These are phyloP conservation scores for Melospiza melodia DNA, from an alignment of 2,113 vertebrate genomes.

Conservation along the genomic window DNA sequence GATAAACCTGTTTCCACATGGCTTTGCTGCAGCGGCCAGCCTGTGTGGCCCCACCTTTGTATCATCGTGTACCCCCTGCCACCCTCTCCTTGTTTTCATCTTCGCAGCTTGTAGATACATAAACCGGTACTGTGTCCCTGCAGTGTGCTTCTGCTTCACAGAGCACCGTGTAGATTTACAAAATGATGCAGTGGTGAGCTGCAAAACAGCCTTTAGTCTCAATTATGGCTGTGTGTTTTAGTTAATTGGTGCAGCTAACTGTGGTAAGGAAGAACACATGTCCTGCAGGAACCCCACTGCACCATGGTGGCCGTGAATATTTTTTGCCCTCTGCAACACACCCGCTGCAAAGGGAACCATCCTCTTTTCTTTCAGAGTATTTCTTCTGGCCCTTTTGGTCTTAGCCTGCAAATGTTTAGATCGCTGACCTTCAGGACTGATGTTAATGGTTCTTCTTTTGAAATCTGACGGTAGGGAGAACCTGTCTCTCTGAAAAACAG, in stretches of 20 bases:
- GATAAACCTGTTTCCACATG: background rate
- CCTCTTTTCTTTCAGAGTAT: background rate
- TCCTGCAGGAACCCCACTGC: background rate
- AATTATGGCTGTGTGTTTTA: background rate
- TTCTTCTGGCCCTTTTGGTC: background rate
- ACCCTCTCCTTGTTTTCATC: background rate
- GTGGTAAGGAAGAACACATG: rapidly evolving
- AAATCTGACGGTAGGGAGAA: background rate
- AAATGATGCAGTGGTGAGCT: background rate
- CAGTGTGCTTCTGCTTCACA: background rate
- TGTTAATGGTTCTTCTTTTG: background rate
- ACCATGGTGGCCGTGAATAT: background rate
- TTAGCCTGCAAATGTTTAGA: background rate
- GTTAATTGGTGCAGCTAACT: background rate
- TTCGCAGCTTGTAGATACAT: background rate
- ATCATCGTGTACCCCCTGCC: background rate
- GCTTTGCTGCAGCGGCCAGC: background rate
- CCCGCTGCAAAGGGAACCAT: background rate
- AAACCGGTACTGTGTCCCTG: rapidly evolving
- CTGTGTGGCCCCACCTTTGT: rapidly evolving
- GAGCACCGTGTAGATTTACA: background rate
- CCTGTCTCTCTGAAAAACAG: rapidly evolving
- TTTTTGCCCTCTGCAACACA: background rate
- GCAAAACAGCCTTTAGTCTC: background rate
- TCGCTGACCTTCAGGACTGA: background rate